These are phyloP conservation scores for Hyles vespertilio DNA, from an alignment of 1,140 invertebrate species.

Conservation along the genomic window DNA sequence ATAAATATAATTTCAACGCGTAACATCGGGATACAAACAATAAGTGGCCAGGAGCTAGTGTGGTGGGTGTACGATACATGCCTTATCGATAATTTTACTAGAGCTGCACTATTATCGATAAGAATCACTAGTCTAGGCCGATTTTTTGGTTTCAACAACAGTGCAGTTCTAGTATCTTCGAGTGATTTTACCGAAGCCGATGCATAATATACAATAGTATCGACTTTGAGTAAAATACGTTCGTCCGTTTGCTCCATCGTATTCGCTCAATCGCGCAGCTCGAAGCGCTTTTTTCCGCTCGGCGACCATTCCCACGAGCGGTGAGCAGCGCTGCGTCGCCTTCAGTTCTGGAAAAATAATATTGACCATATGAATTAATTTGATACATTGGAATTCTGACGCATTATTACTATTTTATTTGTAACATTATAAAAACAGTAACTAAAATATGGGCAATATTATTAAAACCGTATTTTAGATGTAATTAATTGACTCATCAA, in stretches of 20 bases:
- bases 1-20: too few relatives aligned
- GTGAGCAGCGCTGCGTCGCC: constrained; percentile 61
- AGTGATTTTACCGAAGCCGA: constrained; percentile 1
- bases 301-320: constrained; percentile 80
- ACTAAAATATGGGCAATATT: too few relatives aligned
- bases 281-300: constrained; percentile 82
- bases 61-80: constrained; percentile 39
- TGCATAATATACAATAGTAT: background rate
- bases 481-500: too few relatives aligned
- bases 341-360: constrained; percentile 51
- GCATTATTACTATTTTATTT: too few relatives aligned
- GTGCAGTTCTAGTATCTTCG: background rate
- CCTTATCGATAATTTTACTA: too few relatives aligned
- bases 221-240: background rate
- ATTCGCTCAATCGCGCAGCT: constrained; percentile 61
- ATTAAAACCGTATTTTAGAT: too few relatives aligned
- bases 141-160: constrained; percentile 4
- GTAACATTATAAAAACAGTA: too few relatives aligned
- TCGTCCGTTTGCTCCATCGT: constrained; percentile 8
- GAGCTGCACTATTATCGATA: too few relatives aligned
- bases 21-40: background rate
- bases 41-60: constrained; percentile 64
- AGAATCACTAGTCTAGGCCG: too few relatives aligned
- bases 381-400: too few relatives aligned
- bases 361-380: background rate